Conservation (phyloP, 1,140 invertebrate species). For the Zophobas morio region DNA sequence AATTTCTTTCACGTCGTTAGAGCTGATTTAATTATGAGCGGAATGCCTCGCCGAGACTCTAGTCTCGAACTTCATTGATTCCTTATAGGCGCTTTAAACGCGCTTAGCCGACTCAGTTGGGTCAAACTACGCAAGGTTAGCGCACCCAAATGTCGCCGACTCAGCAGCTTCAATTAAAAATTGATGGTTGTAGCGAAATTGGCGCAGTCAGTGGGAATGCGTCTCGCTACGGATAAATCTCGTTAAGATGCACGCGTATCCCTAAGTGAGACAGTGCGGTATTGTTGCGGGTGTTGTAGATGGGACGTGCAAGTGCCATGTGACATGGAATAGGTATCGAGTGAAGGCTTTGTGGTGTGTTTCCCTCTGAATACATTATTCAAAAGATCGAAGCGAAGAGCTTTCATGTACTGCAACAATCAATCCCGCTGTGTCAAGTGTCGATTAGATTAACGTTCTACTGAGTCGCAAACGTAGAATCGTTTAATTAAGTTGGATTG, state of each 20-base stretch:
- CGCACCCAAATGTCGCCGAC: too few relatives aligned
- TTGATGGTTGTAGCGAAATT: neutral
- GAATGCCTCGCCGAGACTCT: neutral
- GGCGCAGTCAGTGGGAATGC: neutral
- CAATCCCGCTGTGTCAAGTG: neutral
- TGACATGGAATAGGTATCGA: conserved; percentile 11
- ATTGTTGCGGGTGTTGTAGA: conserved; percentile 23
- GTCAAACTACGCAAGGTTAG: too few relatives aligned
- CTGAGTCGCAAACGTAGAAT: too few relatives aligned
- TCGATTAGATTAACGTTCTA: conserved; percentile 2
- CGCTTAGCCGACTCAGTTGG: too few relatives aligned
- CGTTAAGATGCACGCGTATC: conserved; percentile 28
- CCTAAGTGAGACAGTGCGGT: conserved; percentile 29
- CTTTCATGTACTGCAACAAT: conserved; percentile 4
- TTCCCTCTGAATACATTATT: conserved; percentile 8
- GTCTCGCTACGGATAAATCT: neutral
- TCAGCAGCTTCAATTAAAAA: too few relatives aligned
- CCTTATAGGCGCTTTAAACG: neutral
- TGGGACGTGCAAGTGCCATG: conserved; percentile 13
- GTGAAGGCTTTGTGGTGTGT: conserved; percentile 15
- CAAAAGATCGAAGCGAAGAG: conserved; percentile 24
- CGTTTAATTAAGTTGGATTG: too few relatives aligned
- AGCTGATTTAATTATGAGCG: conserved; percentile 3
- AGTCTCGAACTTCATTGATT: neutral
- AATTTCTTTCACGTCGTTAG: conserved; percentile 22